phyloP scores from a whole-genome alignment of 2,113 vertebrate species.

The Sclerurus mexicanus region DNA sequence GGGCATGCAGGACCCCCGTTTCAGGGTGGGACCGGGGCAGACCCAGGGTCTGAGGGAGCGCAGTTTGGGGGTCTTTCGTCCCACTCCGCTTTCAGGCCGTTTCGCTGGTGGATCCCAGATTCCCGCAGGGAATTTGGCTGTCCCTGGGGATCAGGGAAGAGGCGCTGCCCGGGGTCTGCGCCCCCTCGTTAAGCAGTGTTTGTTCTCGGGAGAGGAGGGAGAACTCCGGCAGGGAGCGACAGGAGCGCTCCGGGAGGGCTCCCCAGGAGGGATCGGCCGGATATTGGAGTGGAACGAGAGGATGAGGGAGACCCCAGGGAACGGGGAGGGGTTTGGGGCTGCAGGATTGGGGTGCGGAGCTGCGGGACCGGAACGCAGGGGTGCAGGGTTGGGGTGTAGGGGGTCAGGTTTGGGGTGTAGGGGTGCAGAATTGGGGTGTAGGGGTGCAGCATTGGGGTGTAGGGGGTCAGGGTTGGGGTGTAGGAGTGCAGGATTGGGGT shows the following conservation, averaged over 20 bases:
- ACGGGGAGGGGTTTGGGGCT: background rate
- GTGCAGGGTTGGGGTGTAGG: background rate
- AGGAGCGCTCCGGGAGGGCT: background rate
- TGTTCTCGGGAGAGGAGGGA: background rate
- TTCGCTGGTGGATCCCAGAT: background rate
- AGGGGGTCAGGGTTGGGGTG: background rate
- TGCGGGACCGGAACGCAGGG: too few relatives aligned
- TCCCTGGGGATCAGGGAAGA: background rate
- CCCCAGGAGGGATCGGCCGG: background rate
- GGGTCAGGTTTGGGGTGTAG: too few relatives aligned
- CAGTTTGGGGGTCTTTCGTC: background rate
- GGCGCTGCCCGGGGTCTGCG: background rate
- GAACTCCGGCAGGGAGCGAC: background rate
- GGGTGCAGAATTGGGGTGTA: background rate
- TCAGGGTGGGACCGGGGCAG: rapidly evolving
- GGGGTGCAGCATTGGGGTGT: background rate
- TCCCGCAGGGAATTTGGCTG: too few relatives aligned
- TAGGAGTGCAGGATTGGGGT: background rate
- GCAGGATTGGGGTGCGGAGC: too few relatives aligned
- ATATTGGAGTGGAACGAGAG: rapidly evolving
- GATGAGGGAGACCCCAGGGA: background rate
- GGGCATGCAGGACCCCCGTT: background rate
- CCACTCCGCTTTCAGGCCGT: background rate
- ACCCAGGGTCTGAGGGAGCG: background rate
- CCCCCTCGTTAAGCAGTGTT: background rate